Percentiles rank a stretch among this genome's conserved stretches.
phyloP scores from a whole-genome alignment of 2,113 vertebrate genomes.

The Oncorhynchus clarkii region DNA sequence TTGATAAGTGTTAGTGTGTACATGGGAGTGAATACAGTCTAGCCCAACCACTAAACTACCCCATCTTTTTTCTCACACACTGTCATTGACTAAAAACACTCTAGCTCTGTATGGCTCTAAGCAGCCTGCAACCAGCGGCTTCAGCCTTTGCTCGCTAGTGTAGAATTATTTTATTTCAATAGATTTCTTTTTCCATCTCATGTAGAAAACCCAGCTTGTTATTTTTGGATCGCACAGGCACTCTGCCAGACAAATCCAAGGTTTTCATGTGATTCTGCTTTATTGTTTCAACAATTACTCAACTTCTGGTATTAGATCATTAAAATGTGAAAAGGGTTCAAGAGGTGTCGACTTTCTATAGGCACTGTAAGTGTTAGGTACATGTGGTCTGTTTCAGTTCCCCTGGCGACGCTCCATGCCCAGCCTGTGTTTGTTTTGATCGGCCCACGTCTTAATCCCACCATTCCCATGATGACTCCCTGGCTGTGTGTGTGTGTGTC shows the following conservation, averaged over 20 bases:
- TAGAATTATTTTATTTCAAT: neutral
- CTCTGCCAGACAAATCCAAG: neutral
- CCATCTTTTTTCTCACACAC: neutral
- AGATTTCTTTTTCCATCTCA: constrained; percentile 8
- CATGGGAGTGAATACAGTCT: neutral
- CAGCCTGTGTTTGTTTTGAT: neutral
- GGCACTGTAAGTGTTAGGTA: too few relatives aligned
- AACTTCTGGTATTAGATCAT: neutral
- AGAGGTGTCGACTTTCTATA: too few relatives aligned
- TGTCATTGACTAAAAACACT: neutral
- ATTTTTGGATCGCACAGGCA: constrained; percentile 20
- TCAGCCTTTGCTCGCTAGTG: neutral
- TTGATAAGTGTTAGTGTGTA: neutral
- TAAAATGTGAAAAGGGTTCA: too few relatives aligned
- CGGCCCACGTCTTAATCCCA: neutral
- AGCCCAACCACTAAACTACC: neutral
- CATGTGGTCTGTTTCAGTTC: neutral
- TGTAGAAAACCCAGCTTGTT: neutral
- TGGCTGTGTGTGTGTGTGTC: too few relatives aligned
- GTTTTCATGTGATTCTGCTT: neutral
- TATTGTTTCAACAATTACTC: neutral
- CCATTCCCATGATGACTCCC: too few relatives aligned
- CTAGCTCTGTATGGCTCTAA: neutral
- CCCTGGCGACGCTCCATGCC: neutral
- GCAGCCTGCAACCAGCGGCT: neutral